Conservation (phyloP, 2,113 vertebrate genomes). For the Todiramphus saurophagus region DNA sequence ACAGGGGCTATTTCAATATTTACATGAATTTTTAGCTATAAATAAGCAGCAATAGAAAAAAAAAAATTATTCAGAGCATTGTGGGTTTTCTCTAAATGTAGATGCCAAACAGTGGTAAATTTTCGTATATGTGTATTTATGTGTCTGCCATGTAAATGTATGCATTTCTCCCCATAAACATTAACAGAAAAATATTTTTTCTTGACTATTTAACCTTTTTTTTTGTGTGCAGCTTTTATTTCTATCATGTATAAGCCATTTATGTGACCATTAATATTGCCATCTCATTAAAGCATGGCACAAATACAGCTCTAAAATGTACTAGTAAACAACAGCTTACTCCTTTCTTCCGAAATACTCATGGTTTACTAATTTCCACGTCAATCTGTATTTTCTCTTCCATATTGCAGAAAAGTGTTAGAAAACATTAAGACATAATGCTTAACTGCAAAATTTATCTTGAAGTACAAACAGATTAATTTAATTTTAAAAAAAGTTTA, state of each 20-base stretch:
- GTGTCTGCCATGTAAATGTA: background rate
- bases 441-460: background rate
- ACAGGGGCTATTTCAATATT: background rate
- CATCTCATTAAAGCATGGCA: background rate
- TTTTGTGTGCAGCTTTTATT: background rate
- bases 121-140: background rate
- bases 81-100: background rate
- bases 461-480: background rate
- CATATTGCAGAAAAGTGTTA: background rate
- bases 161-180: background rate
- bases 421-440: background rate
- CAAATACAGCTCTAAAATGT: background rate
- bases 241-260: background rate
- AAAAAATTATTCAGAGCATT: background rate
- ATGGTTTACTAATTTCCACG: background rate
- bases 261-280: background rate
- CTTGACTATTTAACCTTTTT: background rate
- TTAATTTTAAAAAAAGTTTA: background rate
- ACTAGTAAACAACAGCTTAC: background rate
- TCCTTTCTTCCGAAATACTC: background rate
- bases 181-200: background rate
- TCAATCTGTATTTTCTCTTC: background rate
- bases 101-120: background rate
- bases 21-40: background rate
- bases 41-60: background rate